Evolutionary conservation across 92 coral and sea anemone genomes (phyloP).

Genomic region (Epizoanthus stellaris): DNA sequence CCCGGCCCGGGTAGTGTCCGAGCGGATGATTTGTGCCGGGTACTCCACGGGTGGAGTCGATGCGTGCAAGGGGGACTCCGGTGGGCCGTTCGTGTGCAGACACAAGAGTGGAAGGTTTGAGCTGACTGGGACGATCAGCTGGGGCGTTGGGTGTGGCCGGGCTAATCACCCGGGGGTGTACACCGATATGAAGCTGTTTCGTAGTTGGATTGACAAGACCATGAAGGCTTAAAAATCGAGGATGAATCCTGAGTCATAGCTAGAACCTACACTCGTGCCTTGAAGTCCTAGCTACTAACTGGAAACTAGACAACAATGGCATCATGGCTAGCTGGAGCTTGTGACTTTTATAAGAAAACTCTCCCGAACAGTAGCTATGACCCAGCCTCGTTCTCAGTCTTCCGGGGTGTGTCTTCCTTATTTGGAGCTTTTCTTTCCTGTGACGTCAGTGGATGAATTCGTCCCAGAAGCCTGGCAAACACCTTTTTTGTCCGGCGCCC

Average conservation of each 20-base stretch:
- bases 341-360: too few species aligned
- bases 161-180: constrained; percentile 78
- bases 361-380: too few species aligned
- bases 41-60: constrained; percentile 74
- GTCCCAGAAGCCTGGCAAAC: too few species aligned
- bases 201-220: constrained; percentile 64
- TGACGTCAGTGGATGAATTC: too few species aligned
- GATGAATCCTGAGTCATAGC: neutral
- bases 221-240: neutral
- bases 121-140: constrained; percentile 76
- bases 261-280: too few species aligned
- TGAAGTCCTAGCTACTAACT: too few species aligned
- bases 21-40: constrained; percentile 86
- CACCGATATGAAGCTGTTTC: constrained; percentile 66
- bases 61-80: constrained; percentile 88
- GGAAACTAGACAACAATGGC: too few species aligned
- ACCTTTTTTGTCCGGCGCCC: too few species aligned
- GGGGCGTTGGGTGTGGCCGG: constrained; percentile 88
- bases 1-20: constrained; percentile 55
- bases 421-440: too few species aligned
- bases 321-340: too few species aligned
- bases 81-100: constrained; percentile 85
- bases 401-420: too few species aligned
- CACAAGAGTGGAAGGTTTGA: constrained; percentile 56
- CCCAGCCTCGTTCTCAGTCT: too few species aligned